phyloP scores from a whole-genome alignment of 1,140 invertebrate genomes.

The Charaxes varanes region DNA sequence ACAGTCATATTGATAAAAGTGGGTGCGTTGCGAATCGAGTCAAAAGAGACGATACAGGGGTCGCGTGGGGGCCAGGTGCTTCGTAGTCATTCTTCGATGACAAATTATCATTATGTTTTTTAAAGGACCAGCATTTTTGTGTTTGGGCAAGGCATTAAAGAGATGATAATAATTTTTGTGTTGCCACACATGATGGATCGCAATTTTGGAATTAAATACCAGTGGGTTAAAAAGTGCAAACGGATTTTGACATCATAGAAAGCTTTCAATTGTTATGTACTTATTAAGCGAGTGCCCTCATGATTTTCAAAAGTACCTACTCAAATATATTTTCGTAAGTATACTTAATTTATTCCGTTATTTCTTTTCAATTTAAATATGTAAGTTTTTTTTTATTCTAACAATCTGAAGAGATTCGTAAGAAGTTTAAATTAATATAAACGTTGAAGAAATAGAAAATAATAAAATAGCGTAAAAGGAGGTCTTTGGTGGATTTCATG shows the following conservation, averaged over 20 bases:
- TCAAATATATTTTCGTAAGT: no score
- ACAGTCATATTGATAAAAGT: conserved; percentile 59
- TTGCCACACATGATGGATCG: conserved; percentile 8
- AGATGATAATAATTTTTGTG: conserved; percentile 28
- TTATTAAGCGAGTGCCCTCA: no score
- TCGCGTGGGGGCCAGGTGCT: conserved; percentile 56
- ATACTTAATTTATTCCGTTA: no score
- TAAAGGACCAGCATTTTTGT: conserved; percentile 29
- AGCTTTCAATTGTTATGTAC: no score
- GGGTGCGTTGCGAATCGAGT: conserved; percentile 49
- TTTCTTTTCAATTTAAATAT: no score
- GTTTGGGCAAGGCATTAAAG: conserved; percentile 26
- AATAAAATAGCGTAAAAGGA: no score
- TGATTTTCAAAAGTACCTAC: no score
- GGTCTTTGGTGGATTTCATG: no score
- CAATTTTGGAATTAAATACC: conserved; percentile 1
- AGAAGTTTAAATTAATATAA: no score
- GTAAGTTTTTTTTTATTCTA: no score
- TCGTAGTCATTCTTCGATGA: conserved; percentile 42
- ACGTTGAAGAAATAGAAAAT: no score
- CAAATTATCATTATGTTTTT: conserved; percentile 59
- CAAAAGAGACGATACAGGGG: conserved; percentile 37
- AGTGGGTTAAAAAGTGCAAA: neutral
- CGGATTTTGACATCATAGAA: neutral
- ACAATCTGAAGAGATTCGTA: no score